Evolutionary conservation across 2,888 invertebrate species (phyloP), one percentile per base, ranked within the genome.

Genomic region (Baronia brevicornis): DNA sequence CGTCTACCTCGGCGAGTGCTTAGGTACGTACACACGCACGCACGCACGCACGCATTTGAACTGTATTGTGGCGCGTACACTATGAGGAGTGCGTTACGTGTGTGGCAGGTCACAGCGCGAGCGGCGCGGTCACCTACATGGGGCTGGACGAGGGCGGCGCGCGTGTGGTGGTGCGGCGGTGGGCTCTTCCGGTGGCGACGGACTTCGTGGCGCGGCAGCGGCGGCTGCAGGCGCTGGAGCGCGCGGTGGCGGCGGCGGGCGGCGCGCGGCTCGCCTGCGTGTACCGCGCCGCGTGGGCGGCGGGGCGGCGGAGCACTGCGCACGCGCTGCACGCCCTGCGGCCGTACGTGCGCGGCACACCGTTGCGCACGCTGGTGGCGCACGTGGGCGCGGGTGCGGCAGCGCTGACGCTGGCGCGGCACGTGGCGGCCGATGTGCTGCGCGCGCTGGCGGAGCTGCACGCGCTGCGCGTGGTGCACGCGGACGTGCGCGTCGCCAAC

Each of bases 371-470:
- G 6, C 70, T 96, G 15, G 88, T 89, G 19, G 94, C 90, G 61
- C 78, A 94, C 17, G 88, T 91, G 2, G 90, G 27, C 1, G 28
- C 28, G n/a, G 13, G 4, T 1, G 15, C n/a, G 13, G 79, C 77
- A 38, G 58, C 60, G 5, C 47, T 80, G 10, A 66, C 59, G 23
- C 40, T 89, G 32, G 55, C 94, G 4, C 85, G 90, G 15, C 86
- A 88, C 56, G 86, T 95, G 15, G 90, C 91, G 0, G 78, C 84
- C 26, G 93, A 92, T 14, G 86, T 95, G 13, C 78, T 96, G 2
- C 86, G 88, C 30, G 94, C 92, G 6, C 70, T 96, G 15, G 88
- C 89, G 19, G 94, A 90, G 61, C 78, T 97, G 33, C 96, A 97
- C 61, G 87, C 89, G 48, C 91, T 91, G 41, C 91, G 92, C 43